phyloP scores from a whole-genome alignment of 2,888 invertebrate genomes.

The Euphydryas editha region DNA sequence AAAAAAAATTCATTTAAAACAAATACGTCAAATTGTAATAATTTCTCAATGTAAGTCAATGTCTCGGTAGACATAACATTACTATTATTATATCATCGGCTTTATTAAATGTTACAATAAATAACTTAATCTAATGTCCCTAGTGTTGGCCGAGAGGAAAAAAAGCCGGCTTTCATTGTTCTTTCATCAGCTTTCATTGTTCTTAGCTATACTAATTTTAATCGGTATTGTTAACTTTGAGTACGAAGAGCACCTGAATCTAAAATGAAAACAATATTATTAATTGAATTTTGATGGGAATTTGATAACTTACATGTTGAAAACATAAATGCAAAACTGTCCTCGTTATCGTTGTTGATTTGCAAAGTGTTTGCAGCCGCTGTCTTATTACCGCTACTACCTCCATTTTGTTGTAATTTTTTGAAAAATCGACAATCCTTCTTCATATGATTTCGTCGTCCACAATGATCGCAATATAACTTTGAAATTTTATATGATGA shows the following conservation, averaged over 20 bases:
- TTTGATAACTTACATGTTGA: neutral
- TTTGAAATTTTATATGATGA: neutral
- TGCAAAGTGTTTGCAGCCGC: neutral
- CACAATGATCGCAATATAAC: neutral
- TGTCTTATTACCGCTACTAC: conserved; percentile 1
- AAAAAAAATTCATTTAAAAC: too few relatives aligned
- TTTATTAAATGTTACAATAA: too few relatives aligned
- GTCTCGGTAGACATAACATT: too few relatives aligned
- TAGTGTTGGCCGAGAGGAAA: too few relatives aligned
- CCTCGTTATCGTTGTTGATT: neutral
- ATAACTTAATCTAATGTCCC: too few relatives aligned
- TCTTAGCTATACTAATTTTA: conserved; percentile 5
- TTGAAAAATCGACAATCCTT: conserved; percentile 1
- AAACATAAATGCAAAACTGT: conserved; percentile 1
- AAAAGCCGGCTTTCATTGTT: too few relatives aligned
- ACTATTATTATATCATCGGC: too few relatives aligned
- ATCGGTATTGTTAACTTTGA: neutral
- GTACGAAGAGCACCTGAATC: neutral
- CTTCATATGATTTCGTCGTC: conserved; percentile 7
- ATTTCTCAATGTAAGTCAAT: too few relatives aligned
- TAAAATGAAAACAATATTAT: conserved; percentile 2
- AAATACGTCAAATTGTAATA: too few relatives aligned
- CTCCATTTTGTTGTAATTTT: conserved; percentile 4
- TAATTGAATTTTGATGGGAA: neutral
- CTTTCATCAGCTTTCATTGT: too few relatives aligned